Evolutionary conservation across 2,113 vertebrate species (phyloP), one percentile per base, ranked within the genome.

Genomic region (Forbesichthys papilliferus): DNA sequence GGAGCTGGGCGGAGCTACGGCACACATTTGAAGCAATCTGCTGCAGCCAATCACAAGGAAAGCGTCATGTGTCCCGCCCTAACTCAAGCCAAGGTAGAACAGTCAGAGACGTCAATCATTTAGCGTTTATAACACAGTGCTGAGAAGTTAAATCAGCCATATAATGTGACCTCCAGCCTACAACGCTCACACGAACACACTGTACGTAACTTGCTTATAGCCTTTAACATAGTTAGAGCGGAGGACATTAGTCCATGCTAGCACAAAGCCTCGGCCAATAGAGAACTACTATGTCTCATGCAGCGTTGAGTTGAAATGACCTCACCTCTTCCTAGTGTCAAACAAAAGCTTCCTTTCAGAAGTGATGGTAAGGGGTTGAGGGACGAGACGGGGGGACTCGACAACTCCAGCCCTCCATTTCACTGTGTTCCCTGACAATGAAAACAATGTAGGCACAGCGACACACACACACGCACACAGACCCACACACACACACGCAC

Each of bases 241-340:
- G 75, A 69, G 36, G 36, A 76, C 73, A 79, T 83, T 72, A 77
- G 74, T 75, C 69, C 77, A 68, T 79, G 73, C 77, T 75, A 79
- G 78, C 77, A 81, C 16, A 69, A 79, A 66, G 52, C 18, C 69
- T 61, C 68, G 60, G 56, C 63, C 49, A 73, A 20, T 0, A 33
- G 27, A 16, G 16, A 14, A 60, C 6, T 78, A 65, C 62, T 73
- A 78, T 84, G 69, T 84, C 82, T 84, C 77, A 84, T 73, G 66
- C 75, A 73, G 72, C 18, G 74, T 75, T 83, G 81, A 81, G 77
- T 71, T 65, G 60, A 64, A 78, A 80, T 89, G 88, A 91, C 80
- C 88, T 89, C 85, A 89, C 77, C 81, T 83, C 68, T 77, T 81
- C 80, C 79, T 84, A 11, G 1, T 18, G 79, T 3, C 78, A 71